Conservation (phyloP, 1,140 invertebrate genomes). For the Lethrus apterus region DNA sequence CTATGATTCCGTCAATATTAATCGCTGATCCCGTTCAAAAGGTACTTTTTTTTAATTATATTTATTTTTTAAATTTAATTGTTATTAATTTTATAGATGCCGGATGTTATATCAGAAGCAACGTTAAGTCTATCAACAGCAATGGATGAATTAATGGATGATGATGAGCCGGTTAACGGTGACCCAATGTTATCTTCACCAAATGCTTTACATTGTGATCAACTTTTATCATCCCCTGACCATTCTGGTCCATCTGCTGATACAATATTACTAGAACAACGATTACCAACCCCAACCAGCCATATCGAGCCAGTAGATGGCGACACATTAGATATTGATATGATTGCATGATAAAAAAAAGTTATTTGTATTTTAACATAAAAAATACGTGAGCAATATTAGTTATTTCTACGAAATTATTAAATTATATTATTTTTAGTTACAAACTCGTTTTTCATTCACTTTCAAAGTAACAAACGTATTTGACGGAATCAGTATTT, state of each 20-base stretch:
- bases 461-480: too few species aligned
- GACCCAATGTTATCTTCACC: conserved; percentile 55
- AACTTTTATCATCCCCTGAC: conserved; percentile 30
- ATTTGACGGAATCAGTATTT: too few species aligned
- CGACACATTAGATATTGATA: conserved; percentile 40
- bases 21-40: conserved; percentile 37
- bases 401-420: too few species aligned
- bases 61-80: conserved; percentile 8
- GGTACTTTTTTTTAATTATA: conserved; percentile 24
- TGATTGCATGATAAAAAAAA: conserved; percentile 42
- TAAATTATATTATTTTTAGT: too few species aligned
- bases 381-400: too few species aligned
- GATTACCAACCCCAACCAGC: conserved; percentile 36
- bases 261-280: conserved; percentile 31
- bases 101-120: conserved; percentile 49
- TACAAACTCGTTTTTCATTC: too few species aligned
- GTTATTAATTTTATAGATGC: conserved; percentile 41
- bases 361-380: too few species aligned
- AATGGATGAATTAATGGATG: conserved; percentile 75
- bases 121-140: conserved; percentile 60
- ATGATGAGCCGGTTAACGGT: conserved; percentile 56
- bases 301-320: conserved; percentile 38
- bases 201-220: conserved; percentile 34
- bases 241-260: conserved; percentile 29
- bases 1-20: conserved; percentile 31